Conservation (phyloP, 2,113 vertebrate genomes). For the Glaucidium brasilianum region DNA sequence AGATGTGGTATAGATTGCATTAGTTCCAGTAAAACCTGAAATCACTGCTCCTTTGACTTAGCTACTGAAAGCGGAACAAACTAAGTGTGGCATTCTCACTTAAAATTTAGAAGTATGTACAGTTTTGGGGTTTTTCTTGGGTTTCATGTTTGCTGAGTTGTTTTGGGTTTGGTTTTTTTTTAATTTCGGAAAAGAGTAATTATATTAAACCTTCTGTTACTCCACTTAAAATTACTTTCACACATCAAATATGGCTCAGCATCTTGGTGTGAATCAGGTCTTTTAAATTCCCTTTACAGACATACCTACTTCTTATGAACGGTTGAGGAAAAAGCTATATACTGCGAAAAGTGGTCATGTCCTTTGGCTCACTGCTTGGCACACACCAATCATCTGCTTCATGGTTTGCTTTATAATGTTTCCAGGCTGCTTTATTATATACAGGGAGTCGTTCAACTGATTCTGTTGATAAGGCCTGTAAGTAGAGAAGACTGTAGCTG, state of each 20-base stretch:
- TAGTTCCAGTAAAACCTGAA: constrained; percentile 25
- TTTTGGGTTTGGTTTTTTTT: not conserved
- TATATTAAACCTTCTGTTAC: constrained; percentile 3
- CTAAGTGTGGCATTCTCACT: not conserved
- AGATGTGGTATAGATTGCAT: not conserved
- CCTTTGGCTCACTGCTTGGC: constrained; percentile 94
- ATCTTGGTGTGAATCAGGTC: constrained; percentile 5
- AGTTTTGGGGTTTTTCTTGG: not conserved
- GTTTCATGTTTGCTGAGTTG: not conserved
- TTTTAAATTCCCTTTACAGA: not conserved
- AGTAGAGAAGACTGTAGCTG: not conserved
- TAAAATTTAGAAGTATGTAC: not conserved
- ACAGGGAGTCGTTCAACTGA: constrained; percentile 94
- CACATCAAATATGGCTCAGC: not conserved
- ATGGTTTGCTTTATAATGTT: constrained; percentile 91
- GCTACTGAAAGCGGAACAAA: constrained; percentile 13
- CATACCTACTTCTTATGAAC: not conserved
- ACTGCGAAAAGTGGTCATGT: constrained; percentile 94
- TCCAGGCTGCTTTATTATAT: constrained; percentile 96
- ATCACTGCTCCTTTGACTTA: not conserved
- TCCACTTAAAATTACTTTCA: constrained; percentile 10
- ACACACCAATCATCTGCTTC: constrained; percentile 96
- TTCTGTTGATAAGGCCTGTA: constrained; percentile 92
- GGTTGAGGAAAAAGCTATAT: constrained; percentile 65
- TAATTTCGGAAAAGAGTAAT: not conserved